Base-by-base conservation (phyloP, 2,797 vertebrate species). In the Alectoris magna region DNA sequence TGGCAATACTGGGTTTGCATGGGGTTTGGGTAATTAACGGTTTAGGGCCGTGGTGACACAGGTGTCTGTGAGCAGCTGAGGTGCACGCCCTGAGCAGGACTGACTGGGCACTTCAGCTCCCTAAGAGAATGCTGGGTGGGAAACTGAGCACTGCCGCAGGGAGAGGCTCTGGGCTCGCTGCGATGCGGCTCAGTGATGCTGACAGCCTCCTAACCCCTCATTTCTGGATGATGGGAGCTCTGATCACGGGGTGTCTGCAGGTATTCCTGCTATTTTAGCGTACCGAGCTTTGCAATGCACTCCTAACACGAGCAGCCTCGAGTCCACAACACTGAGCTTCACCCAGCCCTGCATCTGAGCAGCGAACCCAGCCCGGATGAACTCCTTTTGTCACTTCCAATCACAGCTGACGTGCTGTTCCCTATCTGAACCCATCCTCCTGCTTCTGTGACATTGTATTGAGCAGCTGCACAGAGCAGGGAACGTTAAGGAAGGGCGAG, bases 21-120 rank as follows among this genome's bases (percentile, higher is more conserved):
- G 80, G 51, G 49, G 26, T 18, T 83, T 86, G 29, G 62, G 83
- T 76, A 93, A 94, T 86, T 75, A 77, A 60, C 39, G 71, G 71
- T 44, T 48, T 84, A 59, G 73, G 58, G 84, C 93, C 2, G 9
- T 18, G 31, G 56, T 21, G 77, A 44, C 2, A 56, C 79, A 70
- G 70, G 81, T 87, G 92, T 12, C 15, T 44, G 34, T 84, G 51
- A 58, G 73, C 76, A 56, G 68, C 38, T 43, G 59, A 74, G 69
- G 43, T 72, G 17, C 63, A 17, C 6, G n/a, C 53, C 34, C 82
- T 7, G 44, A 55, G 80, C 49, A 26, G 4, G 49, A 36, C 49
- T 16, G 38, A 1, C 29, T 4, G 29, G 55, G 69, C 68, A 46
- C 34, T 63, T 26, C 44, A n/a, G 10, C 68, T 43, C 78, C 10